These are phyloP conservation scores for Holacanthella duospinosa DNA, from an alignment of 2,888 invertebrate species.

Conservation along the genomic window DNA sequence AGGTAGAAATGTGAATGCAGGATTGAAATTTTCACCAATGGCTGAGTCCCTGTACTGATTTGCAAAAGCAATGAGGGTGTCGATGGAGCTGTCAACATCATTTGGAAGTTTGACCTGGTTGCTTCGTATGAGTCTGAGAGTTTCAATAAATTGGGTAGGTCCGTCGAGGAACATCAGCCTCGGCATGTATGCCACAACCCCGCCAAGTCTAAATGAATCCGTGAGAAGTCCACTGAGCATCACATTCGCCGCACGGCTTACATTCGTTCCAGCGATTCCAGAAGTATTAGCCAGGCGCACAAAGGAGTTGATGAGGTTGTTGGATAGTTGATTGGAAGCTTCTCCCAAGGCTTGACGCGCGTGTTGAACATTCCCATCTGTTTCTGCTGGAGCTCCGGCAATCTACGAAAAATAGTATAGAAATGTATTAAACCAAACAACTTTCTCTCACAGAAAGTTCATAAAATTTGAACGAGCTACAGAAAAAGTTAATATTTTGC, in stretches of 20 bases:
- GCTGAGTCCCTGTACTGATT: slow-evolving; percentile 33
- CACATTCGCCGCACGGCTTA: slow-evolving; percentile 30
- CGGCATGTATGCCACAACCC: slow-evolving; percentile 37
- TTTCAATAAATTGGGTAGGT: slow-evolving; percentile 36
- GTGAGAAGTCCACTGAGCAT: slow-evolving; percentile 34
- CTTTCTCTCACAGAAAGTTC: no score
- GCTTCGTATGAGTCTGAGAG: slow-evolving; percentile 32
- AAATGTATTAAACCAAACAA: no score
- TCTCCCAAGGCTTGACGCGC: slow-evolving; percentile 24
- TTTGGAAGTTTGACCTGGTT: slow-evolving; percentile 36
- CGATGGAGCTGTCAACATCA: slow-evolving; percentile 34
- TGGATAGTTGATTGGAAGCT: slow-evolving; percentile 23
- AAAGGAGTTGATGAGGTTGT: slow-evolving; percentile 31
- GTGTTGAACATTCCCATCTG: slow-evolving; percentile 23
- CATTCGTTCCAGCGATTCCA: slow-evolving; percentile 32
- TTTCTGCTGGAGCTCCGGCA: slow-evolving; percentile 7
- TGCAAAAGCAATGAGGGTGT: slow-evolving; percentile 35
- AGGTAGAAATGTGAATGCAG: slow-evolving; percentile 34
- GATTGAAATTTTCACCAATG: slow-evolving; percentile 30
- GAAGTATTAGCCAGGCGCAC: slow-evolving; percentile 29
- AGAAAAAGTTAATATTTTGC: no score
- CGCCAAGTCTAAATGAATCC: slow-evolving; percentile 30
- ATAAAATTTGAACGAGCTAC: no score
- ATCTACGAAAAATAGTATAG: no score
- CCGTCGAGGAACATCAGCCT: slow-evolving; percentile 36